Percentiles rank a stretch among this genome's conserved stretches.
phyloP scores from a whole-genome alignment of 2,797 vertebrate species.

The Sus cebifrons region DNA sequence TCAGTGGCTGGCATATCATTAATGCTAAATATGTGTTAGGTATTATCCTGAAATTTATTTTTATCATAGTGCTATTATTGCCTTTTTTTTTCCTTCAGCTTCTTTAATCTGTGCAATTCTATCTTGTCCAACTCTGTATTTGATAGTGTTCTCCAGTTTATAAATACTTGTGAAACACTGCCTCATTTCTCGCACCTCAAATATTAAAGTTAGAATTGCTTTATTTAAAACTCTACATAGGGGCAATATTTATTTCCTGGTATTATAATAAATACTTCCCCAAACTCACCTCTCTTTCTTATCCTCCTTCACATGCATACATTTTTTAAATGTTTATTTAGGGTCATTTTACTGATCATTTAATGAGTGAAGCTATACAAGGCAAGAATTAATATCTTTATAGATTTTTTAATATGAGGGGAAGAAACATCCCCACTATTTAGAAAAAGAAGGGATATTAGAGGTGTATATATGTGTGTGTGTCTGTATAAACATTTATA shows the following conservation, averaged over 20 bases:
- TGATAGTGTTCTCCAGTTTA: neutral
- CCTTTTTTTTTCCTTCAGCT: neutral
- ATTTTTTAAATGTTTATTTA: constrained; percentile 29
- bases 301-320: neutral
- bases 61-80: neutral
- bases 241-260: constrained; percentile 35
- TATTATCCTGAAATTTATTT: neutral
- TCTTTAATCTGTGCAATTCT: neutral
- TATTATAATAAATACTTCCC: neutral
- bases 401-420: neutral
- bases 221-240: constrained; percentile 17
- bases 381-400: neutral
- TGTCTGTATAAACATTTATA: neutral
- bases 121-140: neutral
- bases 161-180: neutral
- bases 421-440: neutral
- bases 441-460: neutral
- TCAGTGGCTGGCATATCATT: neutral
- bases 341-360: neutral
- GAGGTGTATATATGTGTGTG: too few species aligned
- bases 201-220: neutral
- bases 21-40: constrained; percentile 6
- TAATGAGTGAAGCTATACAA: constrained; percentile 26
- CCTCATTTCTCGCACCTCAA: neutral
- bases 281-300: neutral